Evolutionary conservation across 1,140 invertebrate genomes (phyloP).

Genomic region (Drosophila parvula): DNA sequence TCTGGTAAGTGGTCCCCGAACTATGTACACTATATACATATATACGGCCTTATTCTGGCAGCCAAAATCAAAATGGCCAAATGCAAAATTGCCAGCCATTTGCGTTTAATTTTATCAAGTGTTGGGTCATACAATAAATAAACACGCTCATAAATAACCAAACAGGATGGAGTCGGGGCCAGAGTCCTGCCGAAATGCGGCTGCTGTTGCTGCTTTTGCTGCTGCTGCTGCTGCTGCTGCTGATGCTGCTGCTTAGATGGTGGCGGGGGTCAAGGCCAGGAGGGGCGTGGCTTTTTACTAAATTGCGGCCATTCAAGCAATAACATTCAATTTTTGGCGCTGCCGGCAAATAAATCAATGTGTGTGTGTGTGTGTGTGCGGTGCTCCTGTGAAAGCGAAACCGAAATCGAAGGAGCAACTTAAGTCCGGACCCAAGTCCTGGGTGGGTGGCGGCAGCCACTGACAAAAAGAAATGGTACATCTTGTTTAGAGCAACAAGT

Average conservation of each 20-base stretch:
- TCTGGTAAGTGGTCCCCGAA: conserved; percentile 89
- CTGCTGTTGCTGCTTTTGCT: not conserved
- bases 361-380: not conserved
- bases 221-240: not conserved
- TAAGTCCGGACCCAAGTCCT: too few species aligned
- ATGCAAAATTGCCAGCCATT: conserved; percentile 74
- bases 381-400: conserved; percentile 19
- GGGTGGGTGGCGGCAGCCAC: not conserved
- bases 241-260: not conserved
- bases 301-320: conserved; percentile 79
- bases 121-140: conserved; percentile 78
- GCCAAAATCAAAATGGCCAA: conserved; percentile 71
- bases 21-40: not conserved
- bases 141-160: conserved; percentile 76
- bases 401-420: not conserved
- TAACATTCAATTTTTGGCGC: conserved; percentile 81
- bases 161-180: conserved; percentile 6
- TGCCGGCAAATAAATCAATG: conserved; percentile 75
- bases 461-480: not conserved
- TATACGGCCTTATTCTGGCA: not conserved
- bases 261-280: not conserved
- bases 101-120: conserved; percentile 80
- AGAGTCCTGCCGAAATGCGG: not conserved
- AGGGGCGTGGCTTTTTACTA: conserved; percentile 67
- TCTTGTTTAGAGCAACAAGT: too few species aligned